A percentile compares a stretch with the other conserved stretches of the same genome.
These are phyloP conservation scores for Tachycineta bicolor DNA, from an alignment of 2,113 vertebrate species.

Conservation along the genomic window DNA sequence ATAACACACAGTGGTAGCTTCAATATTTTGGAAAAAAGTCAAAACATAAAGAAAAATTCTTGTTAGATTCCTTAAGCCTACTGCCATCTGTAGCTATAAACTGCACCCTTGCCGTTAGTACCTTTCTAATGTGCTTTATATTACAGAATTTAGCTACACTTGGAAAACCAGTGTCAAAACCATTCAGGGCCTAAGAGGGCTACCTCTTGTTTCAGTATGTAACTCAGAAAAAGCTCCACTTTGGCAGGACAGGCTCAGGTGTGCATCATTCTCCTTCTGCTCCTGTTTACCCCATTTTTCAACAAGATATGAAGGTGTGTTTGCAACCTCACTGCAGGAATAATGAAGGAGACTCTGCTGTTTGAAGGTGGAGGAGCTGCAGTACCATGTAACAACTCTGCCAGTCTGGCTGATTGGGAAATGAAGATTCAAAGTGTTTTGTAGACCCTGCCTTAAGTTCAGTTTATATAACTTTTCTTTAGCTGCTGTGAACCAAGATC, in stretches of 20 bases:
- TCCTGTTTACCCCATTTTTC: background rate
- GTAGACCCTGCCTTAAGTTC: background rate
- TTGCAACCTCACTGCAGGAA: too few species aligned
- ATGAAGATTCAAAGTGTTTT: background rate
- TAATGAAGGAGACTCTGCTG: background rate
- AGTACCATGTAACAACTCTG: background rate
- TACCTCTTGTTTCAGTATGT: background rate
- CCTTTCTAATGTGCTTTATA: background rate
- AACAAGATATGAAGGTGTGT: background rate
- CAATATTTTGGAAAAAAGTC: background rate
- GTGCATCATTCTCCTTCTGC: background rate
- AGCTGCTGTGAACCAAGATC: background rate
- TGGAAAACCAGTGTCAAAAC: background rate
- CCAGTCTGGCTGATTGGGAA: background rate
- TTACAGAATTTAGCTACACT: background rate
- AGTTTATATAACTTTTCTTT: background rate
- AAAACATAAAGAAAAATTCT: background rate
- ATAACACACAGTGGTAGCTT: background rate
- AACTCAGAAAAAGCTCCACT: background rate
- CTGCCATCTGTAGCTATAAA: background rate
- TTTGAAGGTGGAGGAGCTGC: background rate
- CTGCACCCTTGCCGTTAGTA: background rate
- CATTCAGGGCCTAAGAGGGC: background rate
- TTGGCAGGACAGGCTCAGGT: background rate
- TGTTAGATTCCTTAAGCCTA: background rate